Evolutionary conservation across 2,888 invertebrate genomes (phyloP).

Genomic region (Zaprionus lineosus): DNA sequence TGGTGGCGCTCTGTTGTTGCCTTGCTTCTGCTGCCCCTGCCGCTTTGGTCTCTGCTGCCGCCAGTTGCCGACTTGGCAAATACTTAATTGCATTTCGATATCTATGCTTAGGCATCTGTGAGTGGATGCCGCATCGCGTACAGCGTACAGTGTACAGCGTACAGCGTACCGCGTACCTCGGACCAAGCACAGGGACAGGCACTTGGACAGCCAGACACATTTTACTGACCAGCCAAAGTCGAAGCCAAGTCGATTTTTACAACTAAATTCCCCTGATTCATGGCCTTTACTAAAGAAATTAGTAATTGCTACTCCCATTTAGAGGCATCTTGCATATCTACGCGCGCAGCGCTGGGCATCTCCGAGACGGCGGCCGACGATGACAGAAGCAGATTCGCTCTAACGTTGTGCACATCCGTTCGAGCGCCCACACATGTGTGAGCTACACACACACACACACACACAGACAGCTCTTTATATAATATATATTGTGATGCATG

Average conservation of each 20-base stretch:
- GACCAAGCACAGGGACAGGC: slow-evolving; percentile 46
- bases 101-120: slow-evolving; percentile 80
- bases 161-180: too few species aligned
- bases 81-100: slow-evolving; percentile 82
- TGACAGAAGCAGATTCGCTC: slow-evolving; percentile 32
- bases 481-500: not conserved
- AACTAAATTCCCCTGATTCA: slow-evolving; percentile 67
- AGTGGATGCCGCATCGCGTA: slow-evolving; percentile 65
- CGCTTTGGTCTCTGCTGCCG: slow-evolving; percentile 15
- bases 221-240: not conserved
- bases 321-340: slow-evolving; percentile 54
- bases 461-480: not conserved
- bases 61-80: slow-evolving; percentile 74
- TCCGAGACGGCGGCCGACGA: slow-evolving; percentile 27
- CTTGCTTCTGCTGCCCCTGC: slow-evolving; percentile 4
- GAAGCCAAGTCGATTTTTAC: slow-evolving; percentile 56
- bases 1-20: slow-evolving; percentile 59
- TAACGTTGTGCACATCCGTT: slow-evolving; percentile 42
- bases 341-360: slow-evolving; percentile 37
- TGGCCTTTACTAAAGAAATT: slow-evolving; percentile 71
- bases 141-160: too few species aligned
- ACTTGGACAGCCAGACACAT: slow-evolving; percentile 39
- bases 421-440: slow-evolving; percentile 36
- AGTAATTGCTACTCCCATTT: slow-evolving; percentile 76
- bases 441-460: too few species aligned